Percentiles rank a stretch among this genome's conserved stretches.
Evolutionary conservation across 2,113 vertebrate species (phyloP).

Genomic region (Dicentrarchus labrax): DNA sequence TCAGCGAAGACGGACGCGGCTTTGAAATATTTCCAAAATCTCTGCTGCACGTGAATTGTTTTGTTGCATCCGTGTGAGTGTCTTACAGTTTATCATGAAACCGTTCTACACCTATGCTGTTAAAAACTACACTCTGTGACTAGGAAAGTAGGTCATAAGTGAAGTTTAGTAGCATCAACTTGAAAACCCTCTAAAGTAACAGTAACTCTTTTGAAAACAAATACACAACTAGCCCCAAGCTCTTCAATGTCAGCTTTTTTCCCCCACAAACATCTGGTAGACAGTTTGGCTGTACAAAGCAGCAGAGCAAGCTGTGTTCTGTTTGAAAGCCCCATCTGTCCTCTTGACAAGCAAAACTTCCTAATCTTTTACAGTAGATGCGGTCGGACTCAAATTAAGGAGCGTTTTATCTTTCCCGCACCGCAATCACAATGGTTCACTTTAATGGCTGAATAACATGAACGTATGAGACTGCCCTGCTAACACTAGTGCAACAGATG

Average conservation of each 20-base stretch:
- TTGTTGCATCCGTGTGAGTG: background rate
- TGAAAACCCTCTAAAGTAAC: background rate
- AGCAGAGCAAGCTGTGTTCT: background rate
- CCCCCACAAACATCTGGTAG: conserved; percentile 66
- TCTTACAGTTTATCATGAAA: background rate
- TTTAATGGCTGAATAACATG: background rate
- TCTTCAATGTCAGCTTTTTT: conserved; percentile 1
- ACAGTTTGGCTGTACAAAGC: conserved; percentile 51
- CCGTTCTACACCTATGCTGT: background rate
- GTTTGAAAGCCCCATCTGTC: conserved; percentile 67
- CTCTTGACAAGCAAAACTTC: conserved; percentile 52
- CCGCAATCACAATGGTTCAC: conserved; percentile 13
- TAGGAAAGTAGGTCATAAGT: background rate
- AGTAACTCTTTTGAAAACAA: conserved; percentile 4
- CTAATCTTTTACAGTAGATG: conserved; percentile 46
- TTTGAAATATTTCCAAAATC: background rate
- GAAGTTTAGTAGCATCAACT: background rate
- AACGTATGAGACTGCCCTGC: background rate
- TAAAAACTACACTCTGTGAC: background rate
- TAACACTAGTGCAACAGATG: background rate
- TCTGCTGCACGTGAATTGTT: background rate
- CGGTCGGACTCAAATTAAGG: conserved; percentile 16
- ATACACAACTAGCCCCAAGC: background rate
- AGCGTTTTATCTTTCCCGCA: conserved; percentile 16
- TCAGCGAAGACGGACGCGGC: conserved; percentile 11